phyloP scores from a whole-genome alignment of 2,888 invertebrate species.

The Seira sanloemensis region DNA sequence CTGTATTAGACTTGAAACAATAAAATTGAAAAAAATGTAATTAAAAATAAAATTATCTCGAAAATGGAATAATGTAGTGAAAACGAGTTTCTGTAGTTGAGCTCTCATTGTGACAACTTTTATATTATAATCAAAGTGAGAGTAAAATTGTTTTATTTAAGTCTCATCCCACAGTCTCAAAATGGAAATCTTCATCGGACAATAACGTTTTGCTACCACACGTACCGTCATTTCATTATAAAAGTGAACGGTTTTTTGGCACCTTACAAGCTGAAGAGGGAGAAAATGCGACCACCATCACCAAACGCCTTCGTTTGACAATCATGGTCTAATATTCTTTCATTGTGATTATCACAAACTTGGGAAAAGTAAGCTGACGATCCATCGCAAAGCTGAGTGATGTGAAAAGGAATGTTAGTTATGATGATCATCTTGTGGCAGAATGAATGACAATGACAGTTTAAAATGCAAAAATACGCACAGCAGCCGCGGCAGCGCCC shows the following conservation, averaged over 20 bases:
- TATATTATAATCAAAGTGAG: slow-evolving; percentile 40
- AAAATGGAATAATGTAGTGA: slow-evolving; percentile 47
- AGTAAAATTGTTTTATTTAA: slow-evolving; percentile 54
- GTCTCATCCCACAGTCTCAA: slow-evolving; percentile 20
- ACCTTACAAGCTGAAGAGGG: not conserved
- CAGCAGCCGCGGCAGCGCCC: no score
- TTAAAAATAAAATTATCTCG: slow-evolving; percentile 42
- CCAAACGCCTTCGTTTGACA: not conserved
- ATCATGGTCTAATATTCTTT: slow-evolving; percentile 29
- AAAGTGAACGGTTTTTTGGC: not conserved
- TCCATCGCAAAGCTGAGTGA: not conserved
- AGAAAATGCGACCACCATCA: not conserved
- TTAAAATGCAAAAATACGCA: not conserved
- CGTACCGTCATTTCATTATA: not conserved
- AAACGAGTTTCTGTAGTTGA: no score
- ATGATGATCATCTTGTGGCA: not conserved
- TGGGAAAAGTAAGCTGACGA: slow-evolving; percentile 26
- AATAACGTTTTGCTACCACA: not conserved
- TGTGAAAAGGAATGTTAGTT: not conserved
- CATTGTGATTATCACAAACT: slow-evolving; percentile 37
- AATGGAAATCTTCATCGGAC: slow-evolving; percentile 1
- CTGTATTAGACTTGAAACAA: slow-evolving; percentile 46
- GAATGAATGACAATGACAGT: not conserved
- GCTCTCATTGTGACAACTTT: no score
- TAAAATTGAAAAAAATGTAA: slow-evolving; percentile 44